phyloP scores from a whole-genome alignment of 2,797 vertebrate species.

The Sus cebifrons region DNA sequence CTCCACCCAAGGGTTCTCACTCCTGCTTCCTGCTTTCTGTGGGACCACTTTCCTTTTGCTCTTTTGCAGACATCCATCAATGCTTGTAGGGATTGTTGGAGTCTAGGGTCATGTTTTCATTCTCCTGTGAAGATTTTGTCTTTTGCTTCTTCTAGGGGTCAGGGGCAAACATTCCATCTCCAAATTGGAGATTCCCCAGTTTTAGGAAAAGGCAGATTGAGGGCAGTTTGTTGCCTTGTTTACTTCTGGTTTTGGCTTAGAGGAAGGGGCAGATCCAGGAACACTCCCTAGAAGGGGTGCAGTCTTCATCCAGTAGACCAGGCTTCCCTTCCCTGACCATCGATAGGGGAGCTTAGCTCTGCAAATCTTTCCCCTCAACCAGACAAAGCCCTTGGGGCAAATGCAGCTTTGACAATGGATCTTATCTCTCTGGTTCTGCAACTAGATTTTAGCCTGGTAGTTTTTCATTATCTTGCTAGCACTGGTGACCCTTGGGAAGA shows the following conservation, averaged over 20 bases:
- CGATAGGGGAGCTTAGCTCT: background rate
- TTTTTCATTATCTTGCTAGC: background rate
- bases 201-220: background rate
- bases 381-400: background rate
- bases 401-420: background rate
- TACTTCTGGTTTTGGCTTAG: background rate
- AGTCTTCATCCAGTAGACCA: background rate
- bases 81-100: background rate
- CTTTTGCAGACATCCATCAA: background rate
- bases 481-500: background rate
- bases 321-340: background rate
- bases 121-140: background rate
- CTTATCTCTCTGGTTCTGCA: background rate
- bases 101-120: background rate
- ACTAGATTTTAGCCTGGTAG: background rate
- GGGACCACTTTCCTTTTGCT: background rate
- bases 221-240: background rate
- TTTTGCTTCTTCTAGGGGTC: background rate
- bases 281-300: background rate
- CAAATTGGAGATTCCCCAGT: background rate
- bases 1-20: background rate
- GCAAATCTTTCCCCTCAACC: background rate
- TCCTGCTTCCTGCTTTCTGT: background rate
- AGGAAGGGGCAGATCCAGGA: background rate
- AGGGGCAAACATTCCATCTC: background rate